These are phyloP conservation scores for Globodera rostochiensis DNA, from an alignment of 1,140 invertebrate genomes.

Conservation along the genomic window DNA sequence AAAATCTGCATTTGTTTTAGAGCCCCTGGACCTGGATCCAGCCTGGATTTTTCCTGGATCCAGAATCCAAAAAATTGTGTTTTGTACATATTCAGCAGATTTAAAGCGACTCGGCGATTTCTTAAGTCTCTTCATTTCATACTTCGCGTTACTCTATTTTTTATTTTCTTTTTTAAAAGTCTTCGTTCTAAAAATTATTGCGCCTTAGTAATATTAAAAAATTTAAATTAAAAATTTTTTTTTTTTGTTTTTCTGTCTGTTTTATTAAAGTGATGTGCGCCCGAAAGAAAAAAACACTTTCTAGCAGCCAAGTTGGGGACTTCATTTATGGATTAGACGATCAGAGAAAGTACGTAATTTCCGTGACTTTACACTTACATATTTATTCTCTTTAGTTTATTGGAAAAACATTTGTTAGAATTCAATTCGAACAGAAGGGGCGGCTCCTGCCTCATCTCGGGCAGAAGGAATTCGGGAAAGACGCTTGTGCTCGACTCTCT, in stretches of 20 bases:
- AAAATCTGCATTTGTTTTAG: neutral
- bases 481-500: constrained; percentile 19
- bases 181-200: no score
- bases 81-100: neutral
- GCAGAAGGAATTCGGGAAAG: constrained; percentile 16
- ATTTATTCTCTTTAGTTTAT: constrained; percentile 6
- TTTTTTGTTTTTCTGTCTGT: no score
- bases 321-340: neutral
- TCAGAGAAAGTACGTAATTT: neutral
- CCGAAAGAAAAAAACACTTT: neutral
- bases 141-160: no score
- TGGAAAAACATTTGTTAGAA: constrained; percentile 21
- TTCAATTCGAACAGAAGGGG: constrained; percentile 10
- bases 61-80: neutral
- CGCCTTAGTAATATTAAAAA: neutral
- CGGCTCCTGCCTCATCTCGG: constrained; percentile 21
- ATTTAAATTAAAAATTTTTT: neutral
- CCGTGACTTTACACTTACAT: neutral
- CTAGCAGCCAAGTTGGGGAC: neutral
- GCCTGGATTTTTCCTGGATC: no score
- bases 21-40: no score
- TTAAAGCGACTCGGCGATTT: neutral
- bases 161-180: no score
- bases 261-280: neutral
- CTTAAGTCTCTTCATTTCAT: neutral